Evolutionary conservation across 1,140 invertebrate species (phyloP).

Genomic region (Zaprionus capensis): DNA sequence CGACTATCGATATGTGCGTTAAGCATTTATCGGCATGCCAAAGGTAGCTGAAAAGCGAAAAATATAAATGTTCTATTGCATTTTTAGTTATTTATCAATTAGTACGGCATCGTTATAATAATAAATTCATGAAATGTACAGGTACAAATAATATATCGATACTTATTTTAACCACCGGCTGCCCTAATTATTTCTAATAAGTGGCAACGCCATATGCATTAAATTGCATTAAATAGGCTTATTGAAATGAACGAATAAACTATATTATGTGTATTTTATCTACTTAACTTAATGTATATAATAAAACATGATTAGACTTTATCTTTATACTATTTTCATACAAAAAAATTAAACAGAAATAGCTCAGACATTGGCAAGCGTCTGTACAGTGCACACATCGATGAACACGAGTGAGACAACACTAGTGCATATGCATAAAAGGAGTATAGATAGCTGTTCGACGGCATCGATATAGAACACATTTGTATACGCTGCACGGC

Average conservation of each 20-base stretch:
- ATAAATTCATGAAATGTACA: neutral
- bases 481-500: constrained; percentile 26
- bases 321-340: constrained; percentile 1
- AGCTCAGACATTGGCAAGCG: constrained; percentile 5
- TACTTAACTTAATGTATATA: neutral
- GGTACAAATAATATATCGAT: constrained; percentile 9
- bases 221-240: constrained; percentile 18
- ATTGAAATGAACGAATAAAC: neutral
- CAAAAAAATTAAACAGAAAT: neutral
- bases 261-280: neutral
- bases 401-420: constrained; percentile 39
- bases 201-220: constrained; percentile 16
- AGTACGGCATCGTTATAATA: neutral
- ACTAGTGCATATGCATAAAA: constrained; percentile 41
- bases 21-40: neutral
- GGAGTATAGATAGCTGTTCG: constrained; percentile 44
- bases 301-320: neutral
- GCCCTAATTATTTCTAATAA: neutral
- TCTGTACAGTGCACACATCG: constrained; percentile 11
- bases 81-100: neutral
- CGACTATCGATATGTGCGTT: constrained; percentile 30
- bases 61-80: neutral
- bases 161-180: neutral
- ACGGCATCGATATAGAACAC: neutral
- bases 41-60: neutral